Conservation (phyloP, 2,113 vertebrate species). For the Eupsittula cactorum region DNA sequence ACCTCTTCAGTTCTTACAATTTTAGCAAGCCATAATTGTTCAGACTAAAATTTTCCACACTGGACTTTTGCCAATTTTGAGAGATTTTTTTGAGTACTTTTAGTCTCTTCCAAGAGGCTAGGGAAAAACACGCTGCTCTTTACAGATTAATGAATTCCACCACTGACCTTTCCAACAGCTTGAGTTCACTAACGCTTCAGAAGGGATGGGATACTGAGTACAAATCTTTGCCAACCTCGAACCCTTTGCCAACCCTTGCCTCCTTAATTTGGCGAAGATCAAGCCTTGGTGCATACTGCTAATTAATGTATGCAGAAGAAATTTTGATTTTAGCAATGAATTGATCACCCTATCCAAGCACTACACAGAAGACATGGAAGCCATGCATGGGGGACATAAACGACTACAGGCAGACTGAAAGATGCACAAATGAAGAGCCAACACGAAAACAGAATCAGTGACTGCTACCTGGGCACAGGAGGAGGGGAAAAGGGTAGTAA, state of each 20-base stretch:
- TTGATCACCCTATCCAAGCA: background rate
- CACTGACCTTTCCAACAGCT: background rate
- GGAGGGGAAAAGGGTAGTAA: background rate
- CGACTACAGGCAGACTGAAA: background rate
- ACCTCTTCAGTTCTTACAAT: background rate
- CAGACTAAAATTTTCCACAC: conserved; percentile 1
- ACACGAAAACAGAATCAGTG: fast-evolving
- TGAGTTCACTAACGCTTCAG: background rate
- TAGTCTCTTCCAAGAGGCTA: background rate
- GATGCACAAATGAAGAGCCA: background rate
- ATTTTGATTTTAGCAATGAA: background rate
- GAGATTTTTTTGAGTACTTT: conserved; percentile 5
- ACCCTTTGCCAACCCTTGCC: background rate
- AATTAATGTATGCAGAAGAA: background rate
- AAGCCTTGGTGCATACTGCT: background rate
- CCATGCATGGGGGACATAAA: background rate
- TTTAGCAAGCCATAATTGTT: background rate
- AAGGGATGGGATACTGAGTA: fast-evolving
- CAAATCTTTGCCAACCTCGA: background rate
- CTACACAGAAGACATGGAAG: background rate
- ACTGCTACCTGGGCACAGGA: background rate
- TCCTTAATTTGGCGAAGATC: background rate
- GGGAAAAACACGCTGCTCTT: background rate
- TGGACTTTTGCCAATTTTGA: conserved; percentile 3
- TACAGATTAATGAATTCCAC: conserved; percentile 21